Percentiles rank a stretch among this genome's conserved stretches.
Evolutionary conservation across 2,888 invertebrate species (phyloP).

Genomic region (Colostygia pectinataria): DNA sequence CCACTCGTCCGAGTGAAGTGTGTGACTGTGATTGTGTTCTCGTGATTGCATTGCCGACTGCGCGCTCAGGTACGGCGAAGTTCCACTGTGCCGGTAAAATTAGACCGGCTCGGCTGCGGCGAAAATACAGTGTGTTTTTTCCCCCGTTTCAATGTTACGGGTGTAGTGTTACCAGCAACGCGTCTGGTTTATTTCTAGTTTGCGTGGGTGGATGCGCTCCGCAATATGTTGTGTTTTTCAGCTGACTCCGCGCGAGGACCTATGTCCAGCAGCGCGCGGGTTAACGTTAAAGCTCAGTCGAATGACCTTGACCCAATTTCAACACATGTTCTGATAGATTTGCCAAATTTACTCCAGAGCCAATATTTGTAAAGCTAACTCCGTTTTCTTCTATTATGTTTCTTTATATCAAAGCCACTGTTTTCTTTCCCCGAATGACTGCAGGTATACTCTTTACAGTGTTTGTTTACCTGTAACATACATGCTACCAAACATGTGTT

Average conservation of each 20-base stretch:
- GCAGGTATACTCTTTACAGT: not conserved
- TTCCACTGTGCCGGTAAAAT: conserved; percentile 45
- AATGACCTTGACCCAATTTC: conserved; percentile 76
- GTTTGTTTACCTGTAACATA: conserved; percentile 9
- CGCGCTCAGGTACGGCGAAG: conserved; percentile 50
- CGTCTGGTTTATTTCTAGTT: conserved; percentile 75
- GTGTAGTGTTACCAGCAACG: conserved; percentile 74
- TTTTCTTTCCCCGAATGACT: not conserved
- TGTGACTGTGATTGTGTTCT: conserved; percentile 77
- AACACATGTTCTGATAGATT: conserved; percentile 40
- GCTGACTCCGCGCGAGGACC: conserved; percentile 39
- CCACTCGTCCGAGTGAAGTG: conserved; percentile 79
- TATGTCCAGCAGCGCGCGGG: conserved; percentile 37
- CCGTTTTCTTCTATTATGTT: conserved; percentile 3
- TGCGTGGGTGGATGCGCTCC: conserved; percentile 63
- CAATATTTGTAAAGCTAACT: conserved; percentile 12
- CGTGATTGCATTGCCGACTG: conserved; percentile 51
- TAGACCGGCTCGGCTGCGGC: conserved; percentile 45
- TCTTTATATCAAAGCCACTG: not conserved
- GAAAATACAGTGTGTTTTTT: conserved; percentile 52
- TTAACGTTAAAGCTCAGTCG: conserved; percentile 37
- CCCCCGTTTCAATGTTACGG: conserved; percentile 62
- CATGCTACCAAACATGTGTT: conserved; percentile 6
- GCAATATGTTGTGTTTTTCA: conserved; percentile 54
- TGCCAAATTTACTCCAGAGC: conserved; percentile 15